These are phyloP conservation scores for Glyphotaelius pellucidus DNA, from an alignment of 2,888 invertebrate species.

Conservation along the genomic window DNA sequence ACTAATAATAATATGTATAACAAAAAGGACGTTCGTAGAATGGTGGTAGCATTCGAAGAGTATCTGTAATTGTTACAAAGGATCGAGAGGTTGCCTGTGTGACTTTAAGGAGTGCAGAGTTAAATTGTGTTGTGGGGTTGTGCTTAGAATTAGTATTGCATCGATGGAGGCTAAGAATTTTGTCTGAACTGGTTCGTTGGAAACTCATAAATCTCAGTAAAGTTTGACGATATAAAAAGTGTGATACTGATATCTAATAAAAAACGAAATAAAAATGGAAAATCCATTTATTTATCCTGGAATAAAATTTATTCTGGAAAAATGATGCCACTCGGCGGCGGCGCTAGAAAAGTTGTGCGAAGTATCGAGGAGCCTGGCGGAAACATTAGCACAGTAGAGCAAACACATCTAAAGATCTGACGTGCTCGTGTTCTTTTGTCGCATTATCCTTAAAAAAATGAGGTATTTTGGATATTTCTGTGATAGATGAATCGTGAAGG, in stretches of 20 bases:
- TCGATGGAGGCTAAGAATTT: too few species aligned
- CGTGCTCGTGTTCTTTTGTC: background rate
- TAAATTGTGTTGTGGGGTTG: too few species aligned
- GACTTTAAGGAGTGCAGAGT: too few species aligned
- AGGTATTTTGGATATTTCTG: background rate
- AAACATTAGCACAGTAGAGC: background rate
- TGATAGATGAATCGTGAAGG: background rate
- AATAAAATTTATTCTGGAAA: background rate
- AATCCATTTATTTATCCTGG: background rate
- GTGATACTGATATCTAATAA: background rate
- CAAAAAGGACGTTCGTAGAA: too few species aligned
- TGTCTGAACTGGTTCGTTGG: too few species aligned
- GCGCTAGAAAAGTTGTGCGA: background rate
- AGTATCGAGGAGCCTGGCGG: background rate
- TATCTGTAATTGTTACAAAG: too few species aligned
- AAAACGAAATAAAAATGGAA: background rate
- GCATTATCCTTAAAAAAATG: background rate
- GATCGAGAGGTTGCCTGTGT: too few species aligned
- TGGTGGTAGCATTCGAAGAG: too few species aligned
- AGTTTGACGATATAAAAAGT: background rate
- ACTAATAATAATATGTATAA: too few species aligned
- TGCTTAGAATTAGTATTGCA: too few species aligned
- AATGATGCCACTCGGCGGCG: background rate
- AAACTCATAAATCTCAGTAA: background rate
- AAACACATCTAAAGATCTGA: constrained; percentile 2